Conservation (phyloP, 2,113 vertebrate genomes). For the Pedionomus torquatus region DNA sequence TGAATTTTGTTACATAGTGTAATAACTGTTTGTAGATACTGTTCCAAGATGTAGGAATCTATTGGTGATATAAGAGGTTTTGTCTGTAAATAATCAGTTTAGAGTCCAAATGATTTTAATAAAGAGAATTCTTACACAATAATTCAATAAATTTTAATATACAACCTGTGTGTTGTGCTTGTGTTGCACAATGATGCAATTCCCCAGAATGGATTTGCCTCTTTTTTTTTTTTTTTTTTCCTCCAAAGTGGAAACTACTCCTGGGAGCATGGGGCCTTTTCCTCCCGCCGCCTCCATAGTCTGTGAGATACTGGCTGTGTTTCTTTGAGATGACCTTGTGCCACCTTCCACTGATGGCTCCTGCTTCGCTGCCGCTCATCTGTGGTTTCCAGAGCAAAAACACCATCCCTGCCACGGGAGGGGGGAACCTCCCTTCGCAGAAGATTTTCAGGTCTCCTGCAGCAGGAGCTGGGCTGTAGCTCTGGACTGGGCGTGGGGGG, state of each 20-base stretch:
- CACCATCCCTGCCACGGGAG: background rate
- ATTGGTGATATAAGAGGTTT: conserved; percentile 76
- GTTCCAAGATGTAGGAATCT: conserved; percentile 74
- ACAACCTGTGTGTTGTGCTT: background rate
- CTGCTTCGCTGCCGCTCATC: rapidly evolving
- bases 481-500: no score
- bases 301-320: rapidly evolving
- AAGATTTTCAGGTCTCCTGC: background rate
- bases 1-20: conserved; percentile 71
- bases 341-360: background rate
- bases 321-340: background rate
- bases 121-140: conserved; percentile 78
- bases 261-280: rapidly evolving
- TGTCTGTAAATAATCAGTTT: conserved; percentile 85
- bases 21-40: conserved; percentile 77
- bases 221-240: background rate
- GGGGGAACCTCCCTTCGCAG: background rate
- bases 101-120: conserved; percentile 78
- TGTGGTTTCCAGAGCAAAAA: background rate
- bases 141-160: conserved; percentile 81
- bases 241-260: background rate
- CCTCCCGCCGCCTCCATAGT: rapidly evolving
- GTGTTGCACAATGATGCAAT: background rate
- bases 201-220: no score
- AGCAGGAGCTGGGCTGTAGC: background rate